These are phyloP conservation scores for Mystacornis crossleyi DNA, from an alignment of 2,113 vertebrate genomes.

Conservation along the genomic window DNA sequence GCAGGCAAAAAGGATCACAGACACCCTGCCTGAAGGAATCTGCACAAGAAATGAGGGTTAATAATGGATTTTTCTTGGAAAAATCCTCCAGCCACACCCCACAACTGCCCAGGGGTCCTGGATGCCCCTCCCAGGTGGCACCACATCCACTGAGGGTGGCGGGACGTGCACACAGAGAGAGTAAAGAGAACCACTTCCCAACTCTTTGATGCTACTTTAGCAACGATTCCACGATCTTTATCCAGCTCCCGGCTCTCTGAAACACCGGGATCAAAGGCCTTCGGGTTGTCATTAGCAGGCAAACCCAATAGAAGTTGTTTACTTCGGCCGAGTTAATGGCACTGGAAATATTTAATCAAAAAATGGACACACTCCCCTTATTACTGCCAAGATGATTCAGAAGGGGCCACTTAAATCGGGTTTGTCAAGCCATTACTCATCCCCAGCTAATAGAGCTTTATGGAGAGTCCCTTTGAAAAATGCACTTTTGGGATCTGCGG, in stretches of 20 bases:
- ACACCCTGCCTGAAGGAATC: neutral
- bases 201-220: neutral
- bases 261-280: conserved; percentile 41
- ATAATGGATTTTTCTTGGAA: neutral
- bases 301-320: conserved; percentile 32
- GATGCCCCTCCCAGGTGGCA: neutral
- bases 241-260: neutral
- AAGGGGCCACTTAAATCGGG: conserved; percentile 43
- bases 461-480: conserved; percentile 37
- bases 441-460: conserved; percentile 45
- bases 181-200: neutral
- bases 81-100: neutral
- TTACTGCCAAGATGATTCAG: conserved; percentile 62
- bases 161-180: rapidly evolving
- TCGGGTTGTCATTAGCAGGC: neutral
- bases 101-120: neutral
- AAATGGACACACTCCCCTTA: conserved; percentile 28
- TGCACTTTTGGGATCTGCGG: neutral
- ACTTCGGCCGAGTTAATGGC: conserved; percentile 29
- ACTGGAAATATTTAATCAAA: conserved; percentile 65
- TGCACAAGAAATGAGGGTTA: neutral
- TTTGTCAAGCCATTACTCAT: conserved; percentile 54
- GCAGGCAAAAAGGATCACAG: neutral
- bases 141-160: neutral
- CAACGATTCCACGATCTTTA: neutral